Conservation (phyloP, 35 echinoderm and acorn worm genomes). For the Hemicentrotus pulcherrimus region DNA sequence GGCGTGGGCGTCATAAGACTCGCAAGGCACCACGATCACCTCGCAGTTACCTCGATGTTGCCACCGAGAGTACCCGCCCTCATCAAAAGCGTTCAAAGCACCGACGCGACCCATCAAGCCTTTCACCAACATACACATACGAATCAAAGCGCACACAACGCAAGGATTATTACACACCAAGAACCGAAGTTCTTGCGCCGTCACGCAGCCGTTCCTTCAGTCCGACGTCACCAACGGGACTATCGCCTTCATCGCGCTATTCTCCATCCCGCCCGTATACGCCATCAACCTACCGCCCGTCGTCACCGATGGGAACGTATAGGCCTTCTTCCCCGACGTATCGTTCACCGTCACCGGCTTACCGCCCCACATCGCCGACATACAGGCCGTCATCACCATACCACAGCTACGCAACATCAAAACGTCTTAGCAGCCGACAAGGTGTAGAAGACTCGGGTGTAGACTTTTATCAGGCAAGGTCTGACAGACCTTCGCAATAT, state of each 20-base stretch:
- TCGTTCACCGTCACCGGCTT: neutral
- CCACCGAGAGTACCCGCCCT: constrained; percentile 33
- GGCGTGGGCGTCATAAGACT: constrained; percentile 30
- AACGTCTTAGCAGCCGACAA: constrained; percentile 6
- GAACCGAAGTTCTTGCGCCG: constrained; percentile 37
- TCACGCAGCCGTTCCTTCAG: constrained; percentile 54
- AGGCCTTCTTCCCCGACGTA: constrained; percentile 32
- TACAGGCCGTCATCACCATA: constrained; percentile 39
- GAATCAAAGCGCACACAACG: constrained; percentile 22
- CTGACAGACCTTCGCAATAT: neutral
- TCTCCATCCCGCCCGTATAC: constrained; percentile 17
- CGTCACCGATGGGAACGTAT: constrained; percentile 1
- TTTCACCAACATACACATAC: constrained; percentile 23
- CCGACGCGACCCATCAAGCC: constrained; percentile 24
- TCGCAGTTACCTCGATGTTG: constrained; percentile 25
- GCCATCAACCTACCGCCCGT: constrained; percentile 10
- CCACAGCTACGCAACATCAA: constrained; percentile 20
- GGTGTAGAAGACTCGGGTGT: constrained; percentile 13
- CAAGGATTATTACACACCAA: constrained; percentile 36
- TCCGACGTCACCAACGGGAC: constrained; percentile 37
- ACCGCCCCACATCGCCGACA: constrained; percentile 23
- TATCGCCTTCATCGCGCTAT: constrained; percentile 42
- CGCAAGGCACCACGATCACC: constrained; percentile 41
- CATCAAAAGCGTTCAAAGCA: constrained; percentile 38
- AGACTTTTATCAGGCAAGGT: neutral